Conservation (phyloP, 2,797 vertebrate genomes). For the Lagocephalus sceleratus region DNA sequence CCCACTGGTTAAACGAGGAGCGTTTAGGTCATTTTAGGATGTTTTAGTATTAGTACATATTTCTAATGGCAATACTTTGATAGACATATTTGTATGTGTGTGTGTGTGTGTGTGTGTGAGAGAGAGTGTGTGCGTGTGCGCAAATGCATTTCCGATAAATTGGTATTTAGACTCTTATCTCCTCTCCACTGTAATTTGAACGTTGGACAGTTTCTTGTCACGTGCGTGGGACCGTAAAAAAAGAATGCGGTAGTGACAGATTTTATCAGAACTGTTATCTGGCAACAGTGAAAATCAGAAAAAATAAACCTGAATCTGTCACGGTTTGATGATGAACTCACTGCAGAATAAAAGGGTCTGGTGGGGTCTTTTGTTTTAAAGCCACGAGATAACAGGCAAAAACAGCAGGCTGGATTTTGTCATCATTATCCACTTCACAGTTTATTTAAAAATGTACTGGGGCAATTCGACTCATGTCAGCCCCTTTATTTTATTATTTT, state of each 20-base stretch:
- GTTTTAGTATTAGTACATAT: conserved; percentile 7
- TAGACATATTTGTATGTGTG: no score
- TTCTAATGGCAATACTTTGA: background rate
- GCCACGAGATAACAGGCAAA: background rate
- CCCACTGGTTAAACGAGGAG: conserved; percentile 7
- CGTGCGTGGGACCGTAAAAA: background rate
- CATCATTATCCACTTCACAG: no score
- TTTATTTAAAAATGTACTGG: no score
- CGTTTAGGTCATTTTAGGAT: conserved; percentile 1
- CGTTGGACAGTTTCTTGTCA: conserved; percentile 1
- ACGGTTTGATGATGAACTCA: background rate
- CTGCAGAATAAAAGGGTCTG: background rate
- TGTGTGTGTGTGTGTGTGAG: no score
- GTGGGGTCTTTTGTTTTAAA: background rate
- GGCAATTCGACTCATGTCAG: no score
- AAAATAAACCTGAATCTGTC: conserved; percentile 4
- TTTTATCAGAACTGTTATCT: conserved; percentile 11
- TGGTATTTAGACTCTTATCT: conserved; percentile 10
- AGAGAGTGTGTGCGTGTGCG: no score
- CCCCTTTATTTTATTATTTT: no score
- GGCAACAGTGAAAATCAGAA: background rate
- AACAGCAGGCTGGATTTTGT: no score
- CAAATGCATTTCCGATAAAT: background rate
- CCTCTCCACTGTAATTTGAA: conserved; percentile 9
- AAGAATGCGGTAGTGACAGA: background rate